Evolutionary conservation across 2,113 vertebrate species (phyloP).

Genomic region (Pagrus major): DNA sequence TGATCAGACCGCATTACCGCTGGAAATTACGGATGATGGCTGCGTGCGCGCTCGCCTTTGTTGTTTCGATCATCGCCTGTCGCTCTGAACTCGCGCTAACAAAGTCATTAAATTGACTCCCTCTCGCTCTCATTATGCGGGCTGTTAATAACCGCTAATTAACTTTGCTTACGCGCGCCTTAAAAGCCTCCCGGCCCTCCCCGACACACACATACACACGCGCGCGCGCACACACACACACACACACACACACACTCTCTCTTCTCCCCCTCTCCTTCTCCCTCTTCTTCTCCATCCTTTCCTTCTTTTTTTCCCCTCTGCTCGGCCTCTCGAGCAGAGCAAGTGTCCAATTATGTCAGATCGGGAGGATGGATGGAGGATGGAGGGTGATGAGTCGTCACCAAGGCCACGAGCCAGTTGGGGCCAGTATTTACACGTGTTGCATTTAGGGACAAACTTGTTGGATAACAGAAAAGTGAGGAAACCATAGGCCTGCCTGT

Average conservation of each 20-base stretch:
- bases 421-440: constrained; percentile 34
- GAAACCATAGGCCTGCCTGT: background rate
- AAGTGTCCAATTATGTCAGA: constrained; percentile 85
- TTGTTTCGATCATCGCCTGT: constrained; percentile 87
- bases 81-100: constrained; percentile 87
- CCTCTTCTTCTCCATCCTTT: background rate
- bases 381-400: constrained; percentile 63
- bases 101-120: constrained; percentile 91
- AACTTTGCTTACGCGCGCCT: constrained; percentile 87
- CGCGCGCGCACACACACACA: too few species aligned
- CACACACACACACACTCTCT: constrained; percentile 46
- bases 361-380: constrained; percentile 56
- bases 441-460: constrained; percentile 15
- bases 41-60: constrained; percentile 83
- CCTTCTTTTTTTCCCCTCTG: constrained; percentile 42
- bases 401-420: constrained; percentile 42
- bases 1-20: constrained; percentile 86
- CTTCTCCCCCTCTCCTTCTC: background rate
- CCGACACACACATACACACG: too few species aligned
- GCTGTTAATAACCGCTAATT: constrained; percentile 90
- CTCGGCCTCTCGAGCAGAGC: constrained; percentile 79
- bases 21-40: constrained; percentile 88
- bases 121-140: constrained; percentile 88
- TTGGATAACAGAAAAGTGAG: background rate
- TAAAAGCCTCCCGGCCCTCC: constrained; percentile 79